Conservation (phyloP, 1,140 invertebrate species). For the Dryas iulia region DNA sequence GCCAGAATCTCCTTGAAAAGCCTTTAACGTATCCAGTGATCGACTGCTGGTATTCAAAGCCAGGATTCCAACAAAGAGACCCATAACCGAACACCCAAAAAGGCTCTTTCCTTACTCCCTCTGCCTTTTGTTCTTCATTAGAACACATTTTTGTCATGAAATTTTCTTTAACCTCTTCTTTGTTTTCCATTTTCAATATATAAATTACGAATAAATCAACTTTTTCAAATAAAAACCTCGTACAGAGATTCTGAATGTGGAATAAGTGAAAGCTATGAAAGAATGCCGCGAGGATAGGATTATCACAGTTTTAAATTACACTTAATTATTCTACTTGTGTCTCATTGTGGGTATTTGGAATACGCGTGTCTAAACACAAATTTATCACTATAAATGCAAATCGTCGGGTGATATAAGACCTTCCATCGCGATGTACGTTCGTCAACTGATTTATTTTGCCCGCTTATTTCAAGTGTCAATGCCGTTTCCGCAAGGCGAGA, state of each 20-base stretch:
- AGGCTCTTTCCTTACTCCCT: slow-evolving; percentile 50
- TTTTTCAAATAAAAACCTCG: slow-evolving; percentile 27
- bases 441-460: slow-evolving; percentile 32
- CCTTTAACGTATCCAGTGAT: slow-evolving; percentile 87
- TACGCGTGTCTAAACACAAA: slow-evolving; percentile 45
- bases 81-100: slow-evolving; percentile 94
- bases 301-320: slow-evolving; percentile 50
- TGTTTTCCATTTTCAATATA: slow-evolving; percentile 39
- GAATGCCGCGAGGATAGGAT: slow-evolving; percentile 39
- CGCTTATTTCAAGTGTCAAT: slow-evolving; percentile 21
- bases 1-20: slow-evolving; percentile 91
- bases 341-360: slow-evolving; percentile 57
- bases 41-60: slow-evolving; percentile 87
- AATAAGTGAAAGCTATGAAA: slow-evolving; percentile 43
- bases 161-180: slow-evolving; percentile 29
- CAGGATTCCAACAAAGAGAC: slow-evolving; percentile 92
- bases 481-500: not conserved
- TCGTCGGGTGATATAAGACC: slow-evolving; percentile 28
- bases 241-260: slow-evolving; percentile 32
- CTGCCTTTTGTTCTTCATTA: slow-evolving; percentile 28
- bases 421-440: slow-evolving; percentile 34
- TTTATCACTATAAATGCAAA: slow-evolving; percentile 40
- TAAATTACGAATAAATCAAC: slow-evolving; percentile 5
- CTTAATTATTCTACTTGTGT: slow-evolving; percentile 57
- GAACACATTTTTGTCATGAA: slow-evolving; percentile 12